Base-by-base conservation (phyloP, 92 coral and sea anemone species). In the Paramuricea clavata region DNA sequence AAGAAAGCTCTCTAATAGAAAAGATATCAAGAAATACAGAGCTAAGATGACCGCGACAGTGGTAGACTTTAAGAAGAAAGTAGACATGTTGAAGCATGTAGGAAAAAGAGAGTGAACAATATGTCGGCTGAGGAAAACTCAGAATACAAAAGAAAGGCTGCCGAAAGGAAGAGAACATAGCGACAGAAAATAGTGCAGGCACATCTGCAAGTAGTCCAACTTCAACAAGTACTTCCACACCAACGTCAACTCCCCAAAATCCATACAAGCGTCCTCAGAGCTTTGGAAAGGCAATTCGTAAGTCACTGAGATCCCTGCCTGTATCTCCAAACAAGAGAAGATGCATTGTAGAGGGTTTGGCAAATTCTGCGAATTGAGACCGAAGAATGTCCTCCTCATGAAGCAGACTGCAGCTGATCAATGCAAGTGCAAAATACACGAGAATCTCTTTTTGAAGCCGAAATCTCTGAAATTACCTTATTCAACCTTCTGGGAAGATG, bases 351-450 rank as follows among this genome's bases (percentile, higher is more conserved):
- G 80, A 57, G 13, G 80, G 80, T 41, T 74, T 74, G 35, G 80
- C 60, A 83, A 83, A 69, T 71, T 83, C 79, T 83, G 87, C 60
- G 71, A 83, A 21, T 49, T 83, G 50, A 13, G 81, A 33, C 87
- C 87, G 32, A 83, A 68, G 52, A 85, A 86, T 56, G 86, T 78
- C 69, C 90, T 78, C 21, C 79, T 86, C 25, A 39, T 86, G 62
- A 86, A 86, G 60, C 70, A 86, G 78, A 78, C 86, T 21, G 86
- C 90, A 8, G 81, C 81, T 16, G 90, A 78, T 33, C 90, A 86
- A 67, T 86, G 90, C 80, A 86, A 86, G 69, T 86, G 90, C 90
- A 78, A 86, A 43, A 86, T 56, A 6, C 90, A 86, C 73, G 90
- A 86, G 36, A 86, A 86, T 50, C 79, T 86, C 27, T 27, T 70